phyloP scores from a whole-genome alignment of 2,888 invertebrate genomes.

The Drosophila paranaensis region DNA sequence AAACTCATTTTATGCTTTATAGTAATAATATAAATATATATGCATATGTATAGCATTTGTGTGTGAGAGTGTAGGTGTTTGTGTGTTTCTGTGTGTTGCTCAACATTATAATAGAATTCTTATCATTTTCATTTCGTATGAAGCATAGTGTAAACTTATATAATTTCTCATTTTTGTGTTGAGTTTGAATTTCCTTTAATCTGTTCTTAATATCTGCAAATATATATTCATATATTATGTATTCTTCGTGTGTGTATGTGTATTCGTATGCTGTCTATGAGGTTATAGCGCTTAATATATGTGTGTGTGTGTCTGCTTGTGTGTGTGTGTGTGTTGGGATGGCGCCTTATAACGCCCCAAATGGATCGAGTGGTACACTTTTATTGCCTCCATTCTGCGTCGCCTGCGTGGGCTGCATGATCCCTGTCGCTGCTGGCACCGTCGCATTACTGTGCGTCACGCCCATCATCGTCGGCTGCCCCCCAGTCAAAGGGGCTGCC shows the following conservation, averaged over 20 bases:
- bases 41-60: conserved; percentile 52
- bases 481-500: conserved; percentile 84
- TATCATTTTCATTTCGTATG: conserved; percentile 46
- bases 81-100: conserved; percentile 37
- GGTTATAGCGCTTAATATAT: conserved; percentile 65
- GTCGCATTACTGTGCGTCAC: conserved; percentile 81
- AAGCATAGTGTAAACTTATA: conserved; percentile 59
- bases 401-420: conserved; percentile 79
- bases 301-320: conserved; percentile 33
- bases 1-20: conserved; percentile 63
- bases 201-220: conserved; percentile 52
- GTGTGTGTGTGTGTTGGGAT: conserved; percentile 7
- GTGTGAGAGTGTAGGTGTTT: conserved; percentile 5
- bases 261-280: conserved; percentile 60
- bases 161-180: conserved; percentile 48
- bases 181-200: conserved; percentile 19
- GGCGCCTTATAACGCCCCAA: conserved; percentile 85
- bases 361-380: conserved; percentile 86
- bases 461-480: conserved; percentile 81
- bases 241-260: conserved; percentile 31
- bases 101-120: conserved; percentile 67
- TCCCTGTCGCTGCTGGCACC: conserved; percentile 59
- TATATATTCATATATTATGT: conserved; percentile 49
- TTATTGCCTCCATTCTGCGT: conserved; percentile 84
- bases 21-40: conserved; percentile 71